Percentiles rank a stretch among this genome's conserved stretches.
Conservation (phyloP, 2,888 invertebrate species). For the Linyphia triangularis region DNA sequence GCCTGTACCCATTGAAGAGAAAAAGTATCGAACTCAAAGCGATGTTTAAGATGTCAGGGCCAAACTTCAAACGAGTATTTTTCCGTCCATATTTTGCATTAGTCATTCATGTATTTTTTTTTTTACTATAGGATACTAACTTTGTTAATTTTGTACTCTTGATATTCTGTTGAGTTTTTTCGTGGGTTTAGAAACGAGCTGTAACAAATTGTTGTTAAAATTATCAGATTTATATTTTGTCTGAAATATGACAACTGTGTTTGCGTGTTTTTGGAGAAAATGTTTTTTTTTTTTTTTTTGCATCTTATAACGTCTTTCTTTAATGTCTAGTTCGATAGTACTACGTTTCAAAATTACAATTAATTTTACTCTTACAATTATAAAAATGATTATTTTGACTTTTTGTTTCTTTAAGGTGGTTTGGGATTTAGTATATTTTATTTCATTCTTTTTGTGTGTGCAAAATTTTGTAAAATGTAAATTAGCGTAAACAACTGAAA, state of each 20-base stretch:
- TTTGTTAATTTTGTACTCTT: neutral
- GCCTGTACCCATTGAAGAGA: constrained; percentile 64
- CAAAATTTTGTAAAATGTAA: too few relatives aligned
- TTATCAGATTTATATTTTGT: neutral
- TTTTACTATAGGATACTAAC: neutral
- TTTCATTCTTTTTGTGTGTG: too few relatives aligned
- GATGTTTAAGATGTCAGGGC: constrained; percentile 44
- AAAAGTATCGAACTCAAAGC: constrained; percentile 41
- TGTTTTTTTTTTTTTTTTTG: too few relatives aligned
- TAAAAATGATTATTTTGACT: too few relatives aligned
- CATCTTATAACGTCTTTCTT: too few relatives aligned
- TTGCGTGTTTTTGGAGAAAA: neutral
- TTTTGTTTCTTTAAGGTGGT: too few relatives aligned
- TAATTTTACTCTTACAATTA: too few relatives aligned
- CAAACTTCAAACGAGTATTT: neutral
- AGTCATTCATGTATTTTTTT: neutral
- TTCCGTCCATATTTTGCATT: neutral
- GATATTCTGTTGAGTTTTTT: neutral
- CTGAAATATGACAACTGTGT: too few relatives aligned
- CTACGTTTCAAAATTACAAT: too few relatives aligned
- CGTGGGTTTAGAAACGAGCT: neutral
- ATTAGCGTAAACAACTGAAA: too few relatives aligned
- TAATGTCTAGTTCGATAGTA: too few relatives aligned
- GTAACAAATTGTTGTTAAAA: neutral
- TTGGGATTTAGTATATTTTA: too few relatives aligned